Evolutionary conservation across 2,797 vertebrate genomes (phyloP), one percentile per base, ranked within the genome.

Genomic region (Dryobates pubescens): DNA sequence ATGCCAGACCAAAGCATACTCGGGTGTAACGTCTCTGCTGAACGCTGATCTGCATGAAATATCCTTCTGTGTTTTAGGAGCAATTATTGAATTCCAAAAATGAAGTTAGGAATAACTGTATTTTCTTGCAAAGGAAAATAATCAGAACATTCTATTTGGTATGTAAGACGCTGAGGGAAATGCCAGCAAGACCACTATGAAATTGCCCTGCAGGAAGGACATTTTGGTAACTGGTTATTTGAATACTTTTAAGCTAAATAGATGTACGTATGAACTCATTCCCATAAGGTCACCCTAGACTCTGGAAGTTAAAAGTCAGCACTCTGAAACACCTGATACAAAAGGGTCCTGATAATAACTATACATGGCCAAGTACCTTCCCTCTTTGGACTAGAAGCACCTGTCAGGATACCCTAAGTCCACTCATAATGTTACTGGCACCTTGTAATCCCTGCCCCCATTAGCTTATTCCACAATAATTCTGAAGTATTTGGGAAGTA

Each of bases 191-290:
- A 89, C n/a, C 38, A 62, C 56, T 75, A 10, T 47, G 58, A 76
- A 64, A 79, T 85, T 95, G 94, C 69, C 89, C 62, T 69, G 49
- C 82, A 86, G 90, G 56, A 89, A 89, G 41, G 59, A 82, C 29
- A 84, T 91, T 96, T 91, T 86, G 88, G 86, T 71, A 65, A 36
- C 29, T 51, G 59, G 79, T 73, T 71, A 90, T 78, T 58, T 86
- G 68, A 88, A 11, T 83, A 93, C n/a, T 53, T 86, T 67, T 69
- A 64, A 61, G 58, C 51, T 95, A 74, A 72, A 64, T 3, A 54
- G 53, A 54, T 82, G 58, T 36, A 80, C 71, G 2, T 26, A 27
- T 53, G 9, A 36, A 63, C 58, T 89, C 78, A 84, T 84, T 82
- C 86, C 62, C 61, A 19, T 87, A 70, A 92, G 71, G 84, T 93